phyloP scores from a whole-genome alignment of 2,888 invertebrate genomes.

The Plebejus argus region DNA sequence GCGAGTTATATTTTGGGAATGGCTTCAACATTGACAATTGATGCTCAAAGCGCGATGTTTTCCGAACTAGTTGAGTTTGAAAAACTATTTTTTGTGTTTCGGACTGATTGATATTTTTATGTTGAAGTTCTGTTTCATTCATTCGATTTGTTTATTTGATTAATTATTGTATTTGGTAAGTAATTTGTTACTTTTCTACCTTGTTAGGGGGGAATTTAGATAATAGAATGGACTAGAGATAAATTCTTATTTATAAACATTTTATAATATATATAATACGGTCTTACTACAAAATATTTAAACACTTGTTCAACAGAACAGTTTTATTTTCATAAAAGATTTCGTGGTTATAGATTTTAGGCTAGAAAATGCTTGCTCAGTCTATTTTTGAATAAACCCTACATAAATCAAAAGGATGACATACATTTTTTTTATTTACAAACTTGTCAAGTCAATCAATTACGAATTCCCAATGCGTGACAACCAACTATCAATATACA shows the following conservation, averaged over 20 bases:
- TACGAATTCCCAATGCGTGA: constrained; percentile 10
- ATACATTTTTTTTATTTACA: neutral
- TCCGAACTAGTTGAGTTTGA: neutral
- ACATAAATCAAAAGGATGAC: neutral
- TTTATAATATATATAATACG: no score
- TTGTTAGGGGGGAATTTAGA: no score
- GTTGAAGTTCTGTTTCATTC: neutral
- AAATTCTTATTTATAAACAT: no score
- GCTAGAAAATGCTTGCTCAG: neutral
- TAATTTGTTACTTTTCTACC: no score
- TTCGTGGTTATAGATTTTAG: no score
- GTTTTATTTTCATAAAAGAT: no score
- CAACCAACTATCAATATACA: neutral
- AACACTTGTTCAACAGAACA: no score
- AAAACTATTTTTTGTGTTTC: constrained; percentile 9
- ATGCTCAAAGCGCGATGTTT: neutral
- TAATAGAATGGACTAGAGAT: no score
- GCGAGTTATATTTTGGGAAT: neutral
- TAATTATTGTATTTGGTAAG: no score
- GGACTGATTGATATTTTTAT: neutral
- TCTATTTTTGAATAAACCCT: neutral
- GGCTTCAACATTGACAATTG: neutral
- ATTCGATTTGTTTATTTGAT: no score
- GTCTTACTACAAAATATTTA: no score
- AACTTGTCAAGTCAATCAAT: neutral